phyloP scores from a whole-genome alignment of 1,140 invertebrate genomes.

The Drosophila pandora region DNA sequence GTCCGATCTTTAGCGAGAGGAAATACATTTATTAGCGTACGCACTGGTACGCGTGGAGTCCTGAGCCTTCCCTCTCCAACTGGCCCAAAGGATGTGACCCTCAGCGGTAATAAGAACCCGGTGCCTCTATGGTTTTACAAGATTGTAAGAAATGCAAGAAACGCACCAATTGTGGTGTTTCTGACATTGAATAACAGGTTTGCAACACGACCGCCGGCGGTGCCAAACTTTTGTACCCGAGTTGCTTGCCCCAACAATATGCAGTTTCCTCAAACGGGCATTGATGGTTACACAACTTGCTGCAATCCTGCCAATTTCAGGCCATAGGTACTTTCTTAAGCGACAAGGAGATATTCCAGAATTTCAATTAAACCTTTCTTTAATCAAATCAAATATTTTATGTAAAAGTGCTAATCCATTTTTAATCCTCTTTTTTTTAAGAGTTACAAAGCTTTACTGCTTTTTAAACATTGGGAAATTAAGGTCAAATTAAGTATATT shows the following conservation, averaged over 20 bases:
- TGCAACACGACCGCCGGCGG: constrained; percentile 11
- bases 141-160: constrained; percentile 12
- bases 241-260: constrained; percentile 27
- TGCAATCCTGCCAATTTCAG: constrained; percentile 41
- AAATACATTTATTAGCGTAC: constrained; percentile 14
- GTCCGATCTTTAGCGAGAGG: constrained; percentile 28
- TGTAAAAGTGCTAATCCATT: no score
- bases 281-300: constrained; percentile 31
- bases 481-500: constrained; percentile 50
- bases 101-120: constrained; percentile 37
- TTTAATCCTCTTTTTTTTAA: not conserved
- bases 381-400: no score
- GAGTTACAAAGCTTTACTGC: not conserved
- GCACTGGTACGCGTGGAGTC: constrained; percentile 23
- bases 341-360: no score
- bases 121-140: constrained; percentile 56
- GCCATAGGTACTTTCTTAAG: not conserved
- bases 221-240: constrained; percentile 18
- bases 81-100: constrained; percentile 11
- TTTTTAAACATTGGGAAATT: constrained; percentile 27
- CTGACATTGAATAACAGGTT: constrained; percentile 48
- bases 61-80: constrained; percentile 4
- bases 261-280: not conserved
- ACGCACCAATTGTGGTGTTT: constrained; percentile 16
- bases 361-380: no score